phyloP scores from a whole-genome alignment of 2,797 vertebrate species.

The Sebastes cheni region DNA sequence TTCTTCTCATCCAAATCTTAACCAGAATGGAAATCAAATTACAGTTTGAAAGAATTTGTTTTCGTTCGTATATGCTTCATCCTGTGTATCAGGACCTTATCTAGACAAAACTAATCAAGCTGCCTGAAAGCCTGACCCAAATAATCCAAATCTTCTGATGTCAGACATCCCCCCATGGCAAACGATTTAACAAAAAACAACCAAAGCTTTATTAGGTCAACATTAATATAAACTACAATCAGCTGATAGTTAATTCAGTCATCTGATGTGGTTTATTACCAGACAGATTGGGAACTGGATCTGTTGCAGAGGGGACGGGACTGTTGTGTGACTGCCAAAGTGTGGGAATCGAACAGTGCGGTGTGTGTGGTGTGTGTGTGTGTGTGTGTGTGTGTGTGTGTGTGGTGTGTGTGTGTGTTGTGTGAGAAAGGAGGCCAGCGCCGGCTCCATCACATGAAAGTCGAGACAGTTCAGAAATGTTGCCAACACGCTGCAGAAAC shows the following conservation, averaged over 20 bases:
- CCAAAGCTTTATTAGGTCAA: conserved; percentile 26
- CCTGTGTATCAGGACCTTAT: neutral
- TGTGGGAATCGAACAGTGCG: conserved; percentile 5
- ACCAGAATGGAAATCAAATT: neutral
- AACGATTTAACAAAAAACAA: conserved; percentile 21
- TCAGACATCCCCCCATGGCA: conserved; percentile 5
- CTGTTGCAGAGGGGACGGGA: neutral
- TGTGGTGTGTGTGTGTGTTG: too few species aligned
- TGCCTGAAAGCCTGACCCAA: conserved; percentile 34
- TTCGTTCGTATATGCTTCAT: neutral
- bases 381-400: neutral
- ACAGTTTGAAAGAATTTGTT: neutral
- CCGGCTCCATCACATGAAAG: conserved; percentile 28
- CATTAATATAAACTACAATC: conserved; percentile 33
- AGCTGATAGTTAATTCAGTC: conserved; percentile 50
- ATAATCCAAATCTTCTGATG: conserved; percentile 28
- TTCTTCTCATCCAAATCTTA: neutral
- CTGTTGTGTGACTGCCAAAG: neutral
- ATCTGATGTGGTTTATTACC: conserved; percentile 24
- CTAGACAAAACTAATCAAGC: conserved; percentile 15
- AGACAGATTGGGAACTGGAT: conserved; percentile 11
- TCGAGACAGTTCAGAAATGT: conserved; percentile 9
- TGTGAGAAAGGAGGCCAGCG: neutral
- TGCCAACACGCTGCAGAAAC: conserved; percentile 10
- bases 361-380: too few species aligned